Evolutionary conservation across 2,797 vertebrate genomes (phyloP).

Genomic region (Prionace glauca): DNA sequence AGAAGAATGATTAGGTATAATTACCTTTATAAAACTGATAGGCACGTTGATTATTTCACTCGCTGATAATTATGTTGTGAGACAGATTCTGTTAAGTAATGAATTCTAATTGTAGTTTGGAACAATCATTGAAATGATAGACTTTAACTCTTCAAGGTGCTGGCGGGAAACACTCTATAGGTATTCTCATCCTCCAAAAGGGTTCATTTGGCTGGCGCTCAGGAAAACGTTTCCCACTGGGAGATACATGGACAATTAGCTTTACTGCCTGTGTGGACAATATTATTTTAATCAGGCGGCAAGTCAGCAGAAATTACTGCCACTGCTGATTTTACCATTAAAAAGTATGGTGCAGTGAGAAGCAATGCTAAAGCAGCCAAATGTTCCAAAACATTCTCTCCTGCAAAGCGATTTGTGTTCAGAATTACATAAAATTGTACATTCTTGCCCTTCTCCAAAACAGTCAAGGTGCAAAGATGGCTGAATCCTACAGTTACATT

Average conservation of each 20-base stretch:
- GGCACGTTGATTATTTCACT: conserved; percentile 34
- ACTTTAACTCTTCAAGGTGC: conserved; percentile 21
- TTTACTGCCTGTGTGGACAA: neutral
- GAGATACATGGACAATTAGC: neutral
- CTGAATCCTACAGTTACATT: conserved; percentile 1
- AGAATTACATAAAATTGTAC: neutral
- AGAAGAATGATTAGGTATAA: conserved; percentile 34
- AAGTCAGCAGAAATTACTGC: conserved; percentile 12
- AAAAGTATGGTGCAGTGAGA: neutral
- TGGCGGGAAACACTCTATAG: neutral
- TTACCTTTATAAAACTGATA: conserved; percentile 37
- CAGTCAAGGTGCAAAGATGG: neutral
- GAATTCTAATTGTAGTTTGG: conserved; percentile 35
- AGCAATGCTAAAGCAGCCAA: neutral
- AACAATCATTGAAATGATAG: conserved; percentile 29
- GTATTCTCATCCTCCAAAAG: neutral
- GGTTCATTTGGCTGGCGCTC: neutral
- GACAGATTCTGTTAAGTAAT: conserved; percentile 36
- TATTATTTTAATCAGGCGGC: neutral
- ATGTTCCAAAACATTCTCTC: neutral
- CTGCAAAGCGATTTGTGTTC: neutral
- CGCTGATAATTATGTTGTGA: conserved; percentile 36
- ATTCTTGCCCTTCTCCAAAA: neutral
- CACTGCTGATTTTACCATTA: conserved; percentile 7
- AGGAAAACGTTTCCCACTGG: neutral